Evolutionary conservation across 1,140 invertebrate genomes (phyloP).

Genomic region (Zelostemma sp.): DNA sequence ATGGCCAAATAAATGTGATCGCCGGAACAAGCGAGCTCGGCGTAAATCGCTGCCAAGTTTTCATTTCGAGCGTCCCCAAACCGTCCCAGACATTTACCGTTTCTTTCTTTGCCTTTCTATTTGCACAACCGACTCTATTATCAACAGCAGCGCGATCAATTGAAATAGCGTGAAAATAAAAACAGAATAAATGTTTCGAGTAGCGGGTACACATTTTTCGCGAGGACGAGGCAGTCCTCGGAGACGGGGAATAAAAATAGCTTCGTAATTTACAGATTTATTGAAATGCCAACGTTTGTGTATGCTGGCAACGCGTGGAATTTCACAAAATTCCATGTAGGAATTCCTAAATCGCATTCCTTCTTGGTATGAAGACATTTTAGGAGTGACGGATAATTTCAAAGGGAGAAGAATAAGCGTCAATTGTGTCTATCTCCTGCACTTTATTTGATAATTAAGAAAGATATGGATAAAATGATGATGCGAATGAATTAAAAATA

Average conservation of each 20-base stretch:
- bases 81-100: background rate
- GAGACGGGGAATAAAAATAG: background rate
- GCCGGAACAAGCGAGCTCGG: slow-evolving; percentile 8
- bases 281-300: background rate
- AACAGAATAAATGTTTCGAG: background rate
- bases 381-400: background rate
- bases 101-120: slow-evolving; percentile 3
- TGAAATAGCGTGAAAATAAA: background rate
- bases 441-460: no score
- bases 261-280: slow-evolving; percentile 4
- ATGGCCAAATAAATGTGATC: slow-evolving; percentile 17
- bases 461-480: no score
- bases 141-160: slow-evolving; percentile 5
- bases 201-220: no score
- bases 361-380: background rate
- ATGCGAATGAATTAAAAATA: no score
- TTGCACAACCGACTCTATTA: slow-evolving; percentile 14
- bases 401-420: no score
- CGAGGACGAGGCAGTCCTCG: no score
- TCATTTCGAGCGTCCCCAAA: slow-evolving; percentile 6
- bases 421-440: no score
- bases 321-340: slow-evolving; percentile 5
- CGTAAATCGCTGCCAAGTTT: slow-evolving; percentile 31
- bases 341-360: slow-evolving; percentile 1
- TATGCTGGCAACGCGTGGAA: background rate